Evolutionary conservation across 23 tunicate species (phyloP).

Genomic region (Phallusia fumigata): DNA sequence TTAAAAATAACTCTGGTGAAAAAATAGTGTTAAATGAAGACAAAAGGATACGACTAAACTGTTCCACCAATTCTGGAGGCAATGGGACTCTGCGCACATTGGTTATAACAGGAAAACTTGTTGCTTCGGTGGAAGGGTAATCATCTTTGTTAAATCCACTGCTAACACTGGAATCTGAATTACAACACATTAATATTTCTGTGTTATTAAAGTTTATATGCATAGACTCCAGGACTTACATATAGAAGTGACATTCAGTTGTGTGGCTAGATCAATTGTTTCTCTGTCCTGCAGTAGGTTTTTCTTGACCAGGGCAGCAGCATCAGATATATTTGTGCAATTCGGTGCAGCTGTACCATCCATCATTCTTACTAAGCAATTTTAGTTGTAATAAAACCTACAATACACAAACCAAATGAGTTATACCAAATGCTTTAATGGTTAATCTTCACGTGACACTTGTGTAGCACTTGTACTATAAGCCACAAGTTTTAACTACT

Average conservation of each 20-base stretch:
- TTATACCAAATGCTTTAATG: no score
- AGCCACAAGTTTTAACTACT: no score
- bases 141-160: conserved; percentile 83
- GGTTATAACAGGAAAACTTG: conserved; percentile 63
- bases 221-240: conserved; percentile 27
- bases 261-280: conserved; percentile 29
- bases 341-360: neutral
- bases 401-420: no score
- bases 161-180: conserved; percentile 60
- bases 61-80: conserved; percentile 97
- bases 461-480: no score
- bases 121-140: conserved; percentile 53
- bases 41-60: conserved; percentile 97
- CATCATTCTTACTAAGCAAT: neutral
- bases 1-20: no score
- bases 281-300: conserved; percentile 44
- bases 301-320: conserved; percentile 37
- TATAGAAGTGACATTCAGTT: conserved; percentile 39
- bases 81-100: conserved; percentile 66
- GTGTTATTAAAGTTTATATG: neutral
- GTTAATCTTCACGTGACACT: no score
- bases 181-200: neutral
- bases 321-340: conserved; percentile 40
- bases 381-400: no score
- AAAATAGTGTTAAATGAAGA: no score